Base-by-base conservation (phyloP, 2,888 invertebrate genomes). In the Rhabditoides inermis region DNA sequence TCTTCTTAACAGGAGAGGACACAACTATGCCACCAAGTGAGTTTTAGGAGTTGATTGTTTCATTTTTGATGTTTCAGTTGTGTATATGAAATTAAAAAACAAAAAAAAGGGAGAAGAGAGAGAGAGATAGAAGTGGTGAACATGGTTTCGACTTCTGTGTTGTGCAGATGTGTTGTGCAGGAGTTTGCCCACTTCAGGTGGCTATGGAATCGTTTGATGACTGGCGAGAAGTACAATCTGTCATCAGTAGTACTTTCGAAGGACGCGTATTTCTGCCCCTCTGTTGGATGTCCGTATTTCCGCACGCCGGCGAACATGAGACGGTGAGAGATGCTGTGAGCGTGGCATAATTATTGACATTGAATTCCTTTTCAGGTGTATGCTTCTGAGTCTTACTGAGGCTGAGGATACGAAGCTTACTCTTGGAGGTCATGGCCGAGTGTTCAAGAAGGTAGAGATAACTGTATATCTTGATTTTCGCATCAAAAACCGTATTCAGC, bases 1-100 rank as follows among this genome's bases (percentile, higher is more conserved):
- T n/a, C n/a, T n/a, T n/a, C n/a, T n/a, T n/a, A n/a, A n/a, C n/a
- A n/a, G n/a, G n/a, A n/a, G n/a, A n/a, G n/a, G 72, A 6, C 73
- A 73, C 53, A 70, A 65, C 42, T 73, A 74, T 48, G 73, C 73
- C 15, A 66, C 73, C 10, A 73, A 73, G 58, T n/a, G n/a, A n/a
- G n/a, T n/a, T n/a, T n/a, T n/a, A n/a, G n/a, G n/a, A n/a, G n/a
- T n/a, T n/a, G n/a, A n/a, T n/a, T n/a, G n/a, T n/a, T n/a, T n/a
- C n/a, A n/a, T n/a, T 66, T 56, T 61, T 58, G 28, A 12, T n/a
- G 10, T 41, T 41, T 22, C 10, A 41, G 42, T 18, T 12, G 12
- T n/a, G 18, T n/a, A 41, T 15, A 22, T 41, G 18, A 12, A 15
- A 10, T 15, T 41, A 12, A 12, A 41, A 41, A 15, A n/a, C n/a